Conservation (phyloP, 2,113 vertebrate genomes). For the Rhipidura dahli region DNA sequence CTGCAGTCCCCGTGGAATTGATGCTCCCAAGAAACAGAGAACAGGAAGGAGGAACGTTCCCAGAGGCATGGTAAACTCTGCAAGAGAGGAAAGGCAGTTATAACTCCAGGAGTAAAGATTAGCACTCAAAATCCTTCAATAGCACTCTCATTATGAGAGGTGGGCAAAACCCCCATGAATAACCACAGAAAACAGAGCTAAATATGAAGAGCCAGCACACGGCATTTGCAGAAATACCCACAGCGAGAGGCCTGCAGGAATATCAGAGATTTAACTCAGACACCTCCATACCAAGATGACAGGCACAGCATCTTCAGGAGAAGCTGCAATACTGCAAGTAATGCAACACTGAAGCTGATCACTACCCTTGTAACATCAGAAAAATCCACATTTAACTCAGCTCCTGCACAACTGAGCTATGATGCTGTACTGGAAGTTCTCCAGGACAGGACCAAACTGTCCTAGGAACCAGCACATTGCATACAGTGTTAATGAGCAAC, state of each 20-base stretch:
- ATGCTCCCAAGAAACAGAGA: constrained; percentile 71
- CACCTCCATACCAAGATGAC: not conserved
- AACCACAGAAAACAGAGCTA: not conserved
- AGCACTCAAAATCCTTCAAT: not conserved
- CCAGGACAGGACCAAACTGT: not conserved
- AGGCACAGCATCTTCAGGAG: not conserved
- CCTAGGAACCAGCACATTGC: not conserved
- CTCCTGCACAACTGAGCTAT: not conserved
- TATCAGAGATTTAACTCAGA: not conserved
- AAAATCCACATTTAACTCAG: not conserved
- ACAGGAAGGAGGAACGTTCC: constrained; percentile 78
- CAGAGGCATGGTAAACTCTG: constrained; percentile 90
- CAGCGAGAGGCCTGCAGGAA: not conserved
- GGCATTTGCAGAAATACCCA: not conserved
- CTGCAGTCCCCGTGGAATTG: constrained; percentile 48
- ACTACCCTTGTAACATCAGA: not conserved
- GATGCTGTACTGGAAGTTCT: not conserved
- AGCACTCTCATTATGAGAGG: not conserved
- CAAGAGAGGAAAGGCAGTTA: constrained; percentile 35
- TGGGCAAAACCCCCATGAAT: not conserved
- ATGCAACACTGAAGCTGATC: not conserved
- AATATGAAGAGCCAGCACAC: not conserved
- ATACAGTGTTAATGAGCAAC: not conserved
- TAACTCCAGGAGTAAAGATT: not conserved
- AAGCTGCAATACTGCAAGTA: not conserved